phyloP scores from a whole-genome alignment of 2,797 vertebrate species.

The Arremon brunneinucha region DNA sequence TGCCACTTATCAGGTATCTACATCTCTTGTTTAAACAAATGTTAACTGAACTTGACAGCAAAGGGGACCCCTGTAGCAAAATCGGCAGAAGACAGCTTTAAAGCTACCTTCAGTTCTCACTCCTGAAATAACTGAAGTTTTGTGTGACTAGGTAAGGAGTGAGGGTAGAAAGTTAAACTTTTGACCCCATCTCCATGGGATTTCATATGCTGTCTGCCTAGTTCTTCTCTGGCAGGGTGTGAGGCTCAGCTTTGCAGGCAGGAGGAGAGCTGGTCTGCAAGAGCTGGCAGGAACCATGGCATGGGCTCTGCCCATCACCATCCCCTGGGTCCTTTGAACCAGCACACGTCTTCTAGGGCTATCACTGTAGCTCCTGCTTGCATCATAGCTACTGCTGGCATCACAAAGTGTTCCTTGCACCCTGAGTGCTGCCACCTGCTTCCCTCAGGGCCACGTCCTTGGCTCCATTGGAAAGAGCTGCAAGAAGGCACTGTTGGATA shows the following conservation, averaged over 20 bases:
- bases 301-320: neutral
- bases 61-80: slow-evolving; percentile 61
- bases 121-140: slow-evolving; percentile 54
- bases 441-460: rapidly evolving
- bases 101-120: slow-evolving; percentile 42
- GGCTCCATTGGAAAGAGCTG: neutral
- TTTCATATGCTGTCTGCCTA: neutral
- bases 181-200: slow-evolving; percentile 47
- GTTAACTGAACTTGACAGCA: slow-evolving; percentile 54
- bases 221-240: neutral
- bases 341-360: neutral
- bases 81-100: slow-evolving; percentile 22
- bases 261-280: neutral
- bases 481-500: neutral
- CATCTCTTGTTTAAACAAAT: slow-evolving; percentile 62
- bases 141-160: slow-evolving; percentile 27
- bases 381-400: neutral
- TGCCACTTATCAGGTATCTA: slow-evolving; percentile 62
- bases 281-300: neutral
- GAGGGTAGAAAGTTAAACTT: slow-evolving; percentile 62
- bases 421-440: neutral
- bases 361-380: neutral
- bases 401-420: neutral
- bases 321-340: neutral
- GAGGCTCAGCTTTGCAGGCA: neutral